A percentile compares a stretch with the other conserved stretches of the same genome.
Evolutionary conservation across 2,888 invertebrate genomes (phyloP).

Genomic region (Tipula lateralis): DNA sequence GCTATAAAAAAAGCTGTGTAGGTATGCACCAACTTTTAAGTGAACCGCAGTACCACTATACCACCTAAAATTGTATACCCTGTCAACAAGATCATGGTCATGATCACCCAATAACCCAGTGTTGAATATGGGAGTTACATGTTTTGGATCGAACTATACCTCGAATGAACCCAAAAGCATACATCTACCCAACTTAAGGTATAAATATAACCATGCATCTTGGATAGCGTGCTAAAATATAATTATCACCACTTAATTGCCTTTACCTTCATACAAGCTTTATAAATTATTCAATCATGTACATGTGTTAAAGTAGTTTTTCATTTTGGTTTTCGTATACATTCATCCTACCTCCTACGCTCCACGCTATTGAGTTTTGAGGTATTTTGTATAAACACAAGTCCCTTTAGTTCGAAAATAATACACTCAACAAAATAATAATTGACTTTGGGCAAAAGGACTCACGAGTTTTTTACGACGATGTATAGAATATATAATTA

Average conservation of each 20-base stretch:
- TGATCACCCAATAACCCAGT: no score
- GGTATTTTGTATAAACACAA: background rate
- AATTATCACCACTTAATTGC: background rate
- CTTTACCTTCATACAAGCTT: background rate
- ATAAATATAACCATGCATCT: background rate
- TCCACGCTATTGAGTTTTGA: background rate
- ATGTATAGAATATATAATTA: background rate
- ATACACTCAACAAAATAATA: background rate
- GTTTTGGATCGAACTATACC: no score
- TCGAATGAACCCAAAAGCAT: no score
- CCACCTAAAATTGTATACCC: no score
- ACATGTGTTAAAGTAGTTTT: background rate
- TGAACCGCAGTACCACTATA: no score
- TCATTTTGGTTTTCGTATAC: background rate
- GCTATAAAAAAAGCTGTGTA: no score
- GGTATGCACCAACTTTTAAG: no score
- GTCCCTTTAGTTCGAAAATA: background rate
- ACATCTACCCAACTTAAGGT: no score
- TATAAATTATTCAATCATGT: background rate
- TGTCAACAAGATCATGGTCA: no score
- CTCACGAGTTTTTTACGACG: background rate
- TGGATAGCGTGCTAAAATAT: background rate
- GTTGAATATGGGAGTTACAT: no score
- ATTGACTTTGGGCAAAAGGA: background rate
- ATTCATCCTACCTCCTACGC: background rate